These are phyloP conservation scores for Stercorarius parasiticus DNA, from an alignment of 2,113 vertebrate species.

Conservation along the genomic window DNA sequence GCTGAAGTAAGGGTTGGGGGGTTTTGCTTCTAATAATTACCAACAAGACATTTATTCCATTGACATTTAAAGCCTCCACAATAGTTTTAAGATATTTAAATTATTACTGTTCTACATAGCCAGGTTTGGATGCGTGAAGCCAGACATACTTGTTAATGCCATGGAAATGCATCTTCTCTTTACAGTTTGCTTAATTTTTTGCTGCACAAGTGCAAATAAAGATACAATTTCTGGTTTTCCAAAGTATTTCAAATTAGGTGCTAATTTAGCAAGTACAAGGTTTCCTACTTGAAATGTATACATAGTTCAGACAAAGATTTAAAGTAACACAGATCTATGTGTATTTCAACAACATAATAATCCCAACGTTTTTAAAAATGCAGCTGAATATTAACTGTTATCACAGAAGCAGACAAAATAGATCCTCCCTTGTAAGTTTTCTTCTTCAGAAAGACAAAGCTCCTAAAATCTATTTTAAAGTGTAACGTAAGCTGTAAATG, in stretches of 20 bases:
- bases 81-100: not conserved
- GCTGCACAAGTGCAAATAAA: not conserved
- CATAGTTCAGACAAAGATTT: not conserved
- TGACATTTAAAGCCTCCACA: not conserved
- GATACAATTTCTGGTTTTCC: not conserved
- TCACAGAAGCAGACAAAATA: not conserved
- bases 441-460: not conserved
- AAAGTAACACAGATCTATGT: not conserved
- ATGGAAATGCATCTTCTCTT: not conserved
- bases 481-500: not conserved
- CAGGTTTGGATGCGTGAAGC: not conserved
- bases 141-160: accelerated
- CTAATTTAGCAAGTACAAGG: not conserved
- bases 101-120: not conserved
- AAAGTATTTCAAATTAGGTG: not conserved
- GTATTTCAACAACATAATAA: not conserved
- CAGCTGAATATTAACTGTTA: not conserved
- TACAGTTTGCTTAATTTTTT: not conserved
- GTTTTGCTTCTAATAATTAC: not conserved
- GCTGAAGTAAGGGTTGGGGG: not conserved
- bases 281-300: not conserved
- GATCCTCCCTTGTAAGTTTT: not conserved
- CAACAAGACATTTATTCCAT: not conserved
- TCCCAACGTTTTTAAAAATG: not conserved
- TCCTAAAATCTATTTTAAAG: not conserved